Percentiles rank a stretch among this genome's conserved stretches.
phyloP scores from a whole-genome alignment of 2,113 vertebrate genomes.

The Galbula dea region DNA sequence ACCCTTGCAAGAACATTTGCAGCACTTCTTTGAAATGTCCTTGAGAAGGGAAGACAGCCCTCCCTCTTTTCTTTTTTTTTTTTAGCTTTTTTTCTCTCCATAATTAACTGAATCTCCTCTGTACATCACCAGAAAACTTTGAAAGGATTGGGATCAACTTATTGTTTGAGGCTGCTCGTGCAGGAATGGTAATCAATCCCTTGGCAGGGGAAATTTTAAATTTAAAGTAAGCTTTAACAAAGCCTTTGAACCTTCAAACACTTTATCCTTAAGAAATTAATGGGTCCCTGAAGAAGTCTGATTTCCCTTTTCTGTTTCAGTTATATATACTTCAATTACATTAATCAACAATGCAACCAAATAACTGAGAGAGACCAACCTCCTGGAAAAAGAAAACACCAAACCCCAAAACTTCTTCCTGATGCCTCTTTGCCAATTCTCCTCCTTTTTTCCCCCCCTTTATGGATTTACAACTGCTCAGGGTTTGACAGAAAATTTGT shows the following conservation, averaged over 20 bases:
- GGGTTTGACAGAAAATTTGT: neutral
- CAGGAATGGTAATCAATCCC: conserved; percentile 79
- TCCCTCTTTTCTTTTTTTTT: too few species aligned
- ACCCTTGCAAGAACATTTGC: neutral
- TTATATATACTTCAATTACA: conserved; percentile 75
- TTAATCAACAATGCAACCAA: conserved; percentile 75
- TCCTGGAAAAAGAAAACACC: conserved; percentile 33
- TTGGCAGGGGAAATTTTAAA: conserved; percentile 78
- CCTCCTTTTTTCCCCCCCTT: neutral
- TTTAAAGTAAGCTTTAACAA: conserved; percentile 83
- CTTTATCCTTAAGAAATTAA: conserved; percentile 83
- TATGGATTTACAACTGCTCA: neutral
- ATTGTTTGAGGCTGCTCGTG: conserved; percentile 76
- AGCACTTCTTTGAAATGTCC: conserved; percentile 52
- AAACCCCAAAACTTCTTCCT: neutral
- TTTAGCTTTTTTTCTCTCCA: neutral
- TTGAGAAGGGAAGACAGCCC: conserved; percentile 61
- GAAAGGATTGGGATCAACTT: conserved; percentile 69
- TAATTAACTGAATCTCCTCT: conserved; percentile 54
- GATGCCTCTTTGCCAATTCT: neutral
- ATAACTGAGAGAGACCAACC: conserved; percentile 44
- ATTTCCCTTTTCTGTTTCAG: conserved; percentile 72
- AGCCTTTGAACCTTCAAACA: conserved; percentile 82
- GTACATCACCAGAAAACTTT: conserved; percentile 64
- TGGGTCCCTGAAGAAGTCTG: conserved; percentile 79